Base-by-base conservation (phyloP, 2,113 vertebrate species). In the Hippotragus niger region DNA sequence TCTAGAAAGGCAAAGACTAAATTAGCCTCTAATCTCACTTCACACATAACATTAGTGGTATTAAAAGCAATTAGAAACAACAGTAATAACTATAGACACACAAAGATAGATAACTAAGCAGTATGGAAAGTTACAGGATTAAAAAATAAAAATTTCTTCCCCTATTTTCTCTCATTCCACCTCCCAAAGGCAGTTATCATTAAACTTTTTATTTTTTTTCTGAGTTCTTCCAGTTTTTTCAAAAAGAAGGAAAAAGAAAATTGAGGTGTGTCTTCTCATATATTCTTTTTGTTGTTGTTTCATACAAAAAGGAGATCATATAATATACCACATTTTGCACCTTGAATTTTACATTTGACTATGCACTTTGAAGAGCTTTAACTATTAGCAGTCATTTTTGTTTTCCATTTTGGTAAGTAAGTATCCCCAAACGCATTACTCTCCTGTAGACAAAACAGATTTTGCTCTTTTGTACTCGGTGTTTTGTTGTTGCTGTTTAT, bases 11-110 rank as follows among this genome's bases (percentile, higher is more conserved):
- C 84, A 93, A 97, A 93, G 78, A 47, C 15, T 33, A 47, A 11
- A 74, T 74, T 17, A 86, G 40, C 21, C 15, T 90, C 27, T 55
- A 52, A 81, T 47, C 7, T 88, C 33, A 88, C 3, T 60, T 33
- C 23, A 14, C 29, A 78, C 60, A 57, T 33, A 53, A 55, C 76
- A 55, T 31, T 21, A 71, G 47, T 74, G 67, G 4, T 62, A 84
- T 55, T 74, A 43, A 95, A 94, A 83, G 40, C 6, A 55, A 93
- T 67, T 45, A 76, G 71, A 62, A 89, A 82, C 31, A 86, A 58
- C 4, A 62, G 23, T 31, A 88, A 88, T 47, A 97, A n/a, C 13
- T 89, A 2, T 10, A 58, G 2, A 33, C 8, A 80, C 8, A 25
- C 5, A 52, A n/a, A 47, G 40, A 62, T 9, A 36, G 33, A 33